Evolutionary conservation across 2,113 vertebrate genomes (phyloP).

Genomic region (Pseudorectes ferrugineus): DNA sequence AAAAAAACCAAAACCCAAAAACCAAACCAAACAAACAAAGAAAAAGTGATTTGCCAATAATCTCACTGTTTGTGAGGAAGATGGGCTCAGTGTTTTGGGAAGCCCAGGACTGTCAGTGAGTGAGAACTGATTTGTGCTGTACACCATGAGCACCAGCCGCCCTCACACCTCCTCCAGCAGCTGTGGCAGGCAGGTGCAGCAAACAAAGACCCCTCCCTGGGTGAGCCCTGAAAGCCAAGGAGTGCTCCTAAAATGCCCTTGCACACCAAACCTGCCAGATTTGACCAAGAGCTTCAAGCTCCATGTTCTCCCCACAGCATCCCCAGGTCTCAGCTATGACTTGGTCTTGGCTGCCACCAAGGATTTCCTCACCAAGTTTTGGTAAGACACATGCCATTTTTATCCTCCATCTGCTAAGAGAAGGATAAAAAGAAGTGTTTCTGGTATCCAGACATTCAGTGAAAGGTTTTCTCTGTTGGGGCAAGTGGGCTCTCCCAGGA

Average conservation of each 20-base stretch:
- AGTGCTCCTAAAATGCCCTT: neutral
- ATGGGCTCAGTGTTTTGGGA: neutral
- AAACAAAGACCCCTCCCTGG: neutral
- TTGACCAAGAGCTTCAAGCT: neutral
- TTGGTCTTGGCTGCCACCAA: neutral
- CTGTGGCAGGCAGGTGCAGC: neutral
- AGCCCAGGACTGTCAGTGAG: neutral
- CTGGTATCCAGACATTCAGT: neutral
- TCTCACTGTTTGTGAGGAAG: neutral
- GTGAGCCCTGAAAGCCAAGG: neutral
- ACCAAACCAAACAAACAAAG: no score
- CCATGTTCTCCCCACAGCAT: fast-evolving
- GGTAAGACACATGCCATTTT: neutral
- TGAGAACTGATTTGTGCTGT: neutral
- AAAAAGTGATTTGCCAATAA: neutral
- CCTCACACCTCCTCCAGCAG: neutral
- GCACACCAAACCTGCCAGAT: neutral
- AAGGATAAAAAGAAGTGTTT: neutral
- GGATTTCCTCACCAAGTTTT: neutral
- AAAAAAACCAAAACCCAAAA: no score
- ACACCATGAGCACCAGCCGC: neutral
- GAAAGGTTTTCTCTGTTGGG: neutral
- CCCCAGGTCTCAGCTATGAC: neutral
- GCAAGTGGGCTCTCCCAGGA: neutral
- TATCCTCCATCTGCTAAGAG: neutral